phyloP scores from a whole-genome alignment of 2,797 vertebrate species.

The Trachops cirrhosus region DNA sequence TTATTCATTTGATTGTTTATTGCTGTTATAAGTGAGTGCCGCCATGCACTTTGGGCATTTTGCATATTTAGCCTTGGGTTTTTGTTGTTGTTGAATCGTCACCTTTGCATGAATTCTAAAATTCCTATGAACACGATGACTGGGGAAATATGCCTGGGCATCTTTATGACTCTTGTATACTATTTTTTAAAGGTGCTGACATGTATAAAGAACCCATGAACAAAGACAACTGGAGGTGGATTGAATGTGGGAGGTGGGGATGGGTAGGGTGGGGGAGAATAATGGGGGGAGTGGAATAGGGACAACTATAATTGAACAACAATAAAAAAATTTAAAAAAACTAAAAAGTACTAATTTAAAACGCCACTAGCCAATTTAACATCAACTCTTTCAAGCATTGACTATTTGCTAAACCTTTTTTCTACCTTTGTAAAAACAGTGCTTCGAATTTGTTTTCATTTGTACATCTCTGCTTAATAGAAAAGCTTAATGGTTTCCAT shows the following conservation, averaged over 20 bases:
- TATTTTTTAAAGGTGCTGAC: neutral
- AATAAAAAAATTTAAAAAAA: too few relatives aligned
- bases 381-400: slow-evolving; percentile 9
- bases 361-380: neutral
- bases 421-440: neutral
- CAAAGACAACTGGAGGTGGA: too few relatives aligned
- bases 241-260: too few relatives aligned
- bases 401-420: slow-evolving; percentile 9
- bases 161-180: neutral
- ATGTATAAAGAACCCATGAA: too few relatives aligned
- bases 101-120: slow-evolving; percentile 41
- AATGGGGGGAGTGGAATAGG: too few relatives aligned
- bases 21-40: neutral
- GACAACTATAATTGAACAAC: too few relatives aligned
- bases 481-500: slow-evolving; percentile 20
- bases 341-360: neutral
- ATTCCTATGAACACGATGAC: neutral
- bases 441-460: slow-evolving; percentile 51
- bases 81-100: neutral
- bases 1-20: neutral
- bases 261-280: too few relatives aligned
- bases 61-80: neutral
- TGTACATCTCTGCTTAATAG: neutral
- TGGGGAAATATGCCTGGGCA: neutral
- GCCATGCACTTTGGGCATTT: neutral